Conservation (phyloP, 64 coral and sea anemone genomes). For the Acropora yongei region DNA sequence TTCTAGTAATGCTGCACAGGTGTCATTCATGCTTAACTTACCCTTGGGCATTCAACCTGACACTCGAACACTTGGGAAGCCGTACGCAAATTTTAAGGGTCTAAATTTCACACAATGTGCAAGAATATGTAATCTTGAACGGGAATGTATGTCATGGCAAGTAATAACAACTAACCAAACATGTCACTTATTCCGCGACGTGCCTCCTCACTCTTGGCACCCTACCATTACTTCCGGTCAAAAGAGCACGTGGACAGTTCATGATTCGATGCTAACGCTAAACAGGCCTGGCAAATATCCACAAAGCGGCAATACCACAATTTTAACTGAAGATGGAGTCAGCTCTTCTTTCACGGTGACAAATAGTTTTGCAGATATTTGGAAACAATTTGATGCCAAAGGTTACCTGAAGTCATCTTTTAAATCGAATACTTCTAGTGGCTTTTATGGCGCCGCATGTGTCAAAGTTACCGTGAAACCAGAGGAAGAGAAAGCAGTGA, state of each 20-base stretch:
- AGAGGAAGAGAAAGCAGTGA: slow-evolving; percentile 65
- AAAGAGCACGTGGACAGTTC: slow-evolving; percentile 56
- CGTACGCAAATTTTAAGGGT: not conserved
- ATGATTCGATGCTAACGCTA: slow-evolving; percentile 69
- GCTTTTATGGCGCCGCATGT: slow-evolving; percentile 73
- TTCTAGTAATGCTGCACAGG: slow-evolving; percentile 36
- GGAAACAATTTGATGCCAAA: slow-evolving; percentile 61
- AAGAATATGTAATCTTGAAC: slow-evolving; percentile 40
- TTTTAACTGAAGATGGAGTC: slow-evolving; percentile 34
- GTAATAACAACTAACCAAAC: slow-evolving; percentile 5
- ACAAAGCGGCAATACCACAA: slow-evolving; percentile 76
- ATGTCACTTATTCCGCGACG: slow-evolving; percentile 73
- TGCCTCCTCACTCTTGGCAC: slow-evolving; percentile 77
- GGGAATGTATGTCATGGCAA: slow-evolving; percentile 64
- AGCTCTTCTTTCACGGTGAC: slow-evolving; percentile 72
- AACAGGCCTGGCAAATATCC: slow-evolving; percentile 69
- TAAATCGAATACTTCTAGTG: slow-evolving; percentile 17
- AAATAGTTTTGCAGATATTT: slow-evolving; percentile 70
- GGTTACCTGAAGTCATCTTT: slow-evolving; percentile 40
- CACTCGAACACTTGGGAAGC: slow-evolving; percentile 61
- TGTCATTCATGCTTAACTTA: slow-evolving; percentile 84
- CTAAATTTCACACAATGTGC: not conserved
- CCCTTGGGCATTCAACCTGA: slow-evolving; percentile 81
- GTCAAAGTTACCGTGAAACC: slow-evolving; percentile 65
- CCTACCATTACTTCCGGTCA: slow-evolving; percentile 66